Conservation (phyloP, 2,113 vertebrate genomes). For the Odocoileus hemionus region DNA sequence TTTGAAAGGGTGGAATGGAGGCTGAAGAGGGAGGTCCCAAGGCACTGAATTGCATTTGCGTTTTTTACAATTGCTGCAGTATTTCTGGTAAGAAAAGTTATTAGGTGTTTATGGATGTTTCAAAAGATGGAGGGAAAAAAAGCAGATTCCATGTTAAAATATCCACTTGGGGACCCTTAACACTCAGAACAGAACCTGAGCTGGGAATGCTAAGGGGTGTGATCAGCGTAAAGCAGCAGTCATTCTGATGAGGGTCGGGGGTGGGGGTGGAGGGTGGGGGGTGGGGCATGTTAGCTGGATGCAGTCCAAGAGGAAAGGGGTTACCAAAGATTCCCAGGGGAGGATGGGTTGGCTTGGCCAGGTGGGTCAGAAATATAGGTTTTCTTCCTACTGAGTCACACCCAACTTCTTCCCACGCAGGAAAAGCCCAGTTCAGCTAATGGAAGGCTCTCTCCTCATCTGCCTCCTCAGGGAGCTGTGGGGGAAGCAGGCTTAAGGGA, state of each 20-base stretch:
- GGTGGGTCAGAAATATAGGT: neutral
- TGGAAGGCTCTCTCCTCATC: neutral
- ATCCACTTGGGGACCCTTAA: constrained; percentile 67
- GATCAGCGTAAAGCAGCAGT: constrained; percentile 15
- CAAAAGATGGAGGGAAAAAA: constrained; percentile 63
- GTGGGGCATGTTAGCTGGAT: neutral
- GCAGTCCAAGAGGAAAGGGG: neutral
- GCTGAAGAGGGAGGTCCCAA: neutral
- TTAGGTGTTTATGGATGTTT: constrained; percentile 75
- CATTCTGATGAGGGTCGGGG: neutral
- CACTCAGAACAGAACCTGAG: constrained; percentile 63
- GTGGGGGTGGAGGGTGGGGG: neutral
- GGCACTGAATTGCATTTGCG: constrained; percentile 35
- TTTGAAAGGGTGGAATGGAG: neutral
- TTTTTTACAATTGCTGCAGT: constrained; percentile 55
- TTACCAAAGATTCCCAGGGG: neutral
- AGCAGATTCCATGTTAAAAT: constrained; percentile 66
- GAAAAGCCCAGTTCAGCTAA: neutral
- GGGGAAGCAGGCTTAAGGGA: neutral
- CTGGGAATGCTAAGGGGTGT: constrained; percentile 50
- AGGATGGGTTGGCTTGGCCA: neutral
- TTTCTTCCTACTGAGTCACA: neutral
- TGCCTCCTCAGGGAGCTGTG: neutral
- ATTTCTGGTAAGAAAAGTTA: constrained; percentile 77
- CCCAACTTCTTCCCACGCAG: neutral